phyloP scores from a whole-genome alignment of 2,113 vertebrate genomes.

The Callipepla squamata region DNA sequence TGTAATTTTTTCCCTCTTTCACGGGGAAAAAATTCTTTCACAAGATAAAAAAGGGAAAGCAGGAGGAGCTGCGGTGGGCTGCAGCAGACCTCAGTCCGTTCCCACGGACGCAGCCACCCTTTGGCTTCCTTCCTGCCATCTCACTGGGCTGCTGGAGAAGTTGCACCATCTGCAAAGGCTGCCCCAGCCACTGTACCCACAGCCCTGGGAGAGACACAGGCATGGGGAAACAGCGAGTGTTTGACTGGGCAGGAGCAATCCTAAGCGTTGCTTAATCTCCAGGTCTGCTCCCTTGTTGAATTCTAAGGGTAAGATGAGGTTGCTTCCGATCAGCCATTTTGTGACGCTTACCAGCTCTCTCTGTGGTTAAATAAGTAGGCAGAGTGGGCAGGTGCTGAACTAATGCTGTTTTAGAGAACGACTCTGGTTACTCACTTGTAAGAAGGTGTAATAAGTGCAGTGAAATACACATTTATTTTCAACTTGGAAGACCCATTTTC shows the following conservation, averaged over 20 bases:
- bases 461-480: not conserved
- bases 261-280: not conserved
- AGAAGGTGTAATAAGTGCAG: not conserved
- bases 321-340: not conserved
- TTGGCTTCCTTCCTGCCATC: not conserved
- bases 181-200: fast-evolving
- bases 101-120: not conserved
- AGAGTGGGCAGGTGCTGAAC: not conserved
- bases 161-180: not conserved
- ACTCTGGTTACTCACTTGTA: not conserved
- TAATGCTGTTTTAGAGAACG: not conserved
- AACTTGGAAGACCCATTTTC: not conserved
- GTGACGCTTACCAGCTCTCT: not conserved
- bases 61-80: not conserved
- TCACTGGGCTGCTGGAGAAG: not conserved
- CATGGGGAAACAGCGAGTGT: fast-evolving
- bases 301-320: not conserved
- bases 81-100: not conserved
- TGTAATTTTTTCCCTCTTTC: not conserved
- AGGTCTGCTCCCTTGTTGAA: not conserved
- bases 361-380: not conserved
- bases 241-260: not conserved
- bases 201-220: fast-evolving
- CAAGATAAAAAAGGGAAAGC: not conserved
- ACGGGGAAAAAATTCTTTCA: not conserved